Evolutionary conservation across 1,140 invertebrate genomes (phyloP).

Genomic region (Bombus huntii): DNA sequence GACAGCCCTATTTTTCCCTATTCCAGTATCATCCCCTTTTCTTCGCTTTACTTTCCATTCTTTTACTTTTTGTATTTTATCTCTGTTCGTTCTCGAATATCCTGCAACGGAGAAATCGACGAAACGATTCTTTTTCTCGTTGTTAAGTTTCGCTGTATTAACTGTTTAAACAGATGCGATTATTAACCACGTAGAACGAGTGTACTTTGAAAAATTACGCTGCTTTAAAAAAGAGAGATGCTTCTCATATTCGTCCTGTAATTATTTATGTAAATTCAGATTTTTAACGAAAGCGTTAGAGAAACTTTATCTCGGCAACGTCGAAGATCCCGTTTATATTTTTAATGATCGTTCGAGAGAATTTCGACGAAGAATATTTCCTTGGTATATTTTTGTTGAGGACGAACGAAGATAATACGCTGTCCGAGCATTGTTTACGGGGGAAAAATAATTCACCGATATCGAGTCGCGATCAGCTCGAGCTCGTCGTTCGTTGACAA

Average conservation of each 20-base stretch:
- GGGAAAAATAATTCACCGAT: conserved; percentile 14
- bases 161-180: no score
- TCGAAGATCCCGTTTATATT: no score
- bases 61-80: background rate
- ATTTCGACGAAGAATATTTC: background rate
- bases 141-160: no score
- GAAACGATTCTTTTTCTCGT: background rate
- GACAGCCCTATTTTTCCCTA: background rate
- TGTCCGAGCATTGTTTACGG: background rate
- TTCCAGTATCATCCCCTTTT: no score
- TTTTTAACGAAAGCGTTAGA: no score
- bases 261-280: no score
- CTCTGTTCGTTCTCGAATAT: background rate
- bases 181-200: no score
- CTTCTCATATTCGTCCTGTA: no score
- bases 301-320: no score
- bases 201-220: no score
- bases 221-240: no score
- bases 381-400: background rate
- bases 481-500: conserved; percentile 27
- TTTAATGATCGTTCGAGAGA: no score
- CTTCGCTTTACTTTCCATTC: background rate
- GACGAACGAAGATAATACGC: background rate
- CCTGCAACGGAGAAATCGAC: background rate
- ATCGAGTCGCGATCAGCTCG: conserved; percentile 17